These are phyloP conservation scores for Pristionchus pacificus DNA, from an alignment of 1,140 invertebrate genomes.

Conservation along the genomic window DNA sequence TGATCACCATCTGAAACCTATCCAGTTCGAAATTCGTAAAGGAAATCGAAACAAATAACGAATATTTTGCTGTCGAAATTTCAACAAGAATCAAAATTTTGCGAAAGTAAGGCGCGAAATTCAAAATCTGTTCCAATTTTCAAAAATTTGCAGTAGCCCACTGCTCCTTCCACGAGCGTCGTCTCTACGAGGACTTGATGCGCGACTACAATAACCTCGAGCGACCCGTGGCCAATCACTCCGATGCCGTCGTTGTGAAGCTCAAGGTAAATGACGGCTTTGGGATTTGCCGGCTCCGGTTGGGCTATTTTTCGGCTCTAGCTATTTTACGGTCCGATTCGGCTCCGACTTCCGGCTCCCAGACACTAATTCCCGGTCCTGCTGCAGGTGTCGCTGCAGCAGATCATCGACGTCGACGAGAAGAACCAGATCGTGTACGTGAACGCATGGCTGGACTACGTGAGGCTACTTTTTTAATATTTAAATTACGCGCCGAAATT, in stretches of 20 bases:
- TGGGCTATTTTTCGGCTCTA: too few relatives aligned
- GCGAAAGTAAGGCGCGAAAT: neutral
- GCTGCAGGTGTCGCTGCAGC: conserved; percentile 66
- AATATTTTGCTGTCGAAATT: neutral
- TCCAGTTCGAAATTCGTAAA: too few relatives aligned
- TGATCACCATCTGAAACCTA: too few relatives aligned
- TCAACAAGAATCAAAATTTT: neutral
- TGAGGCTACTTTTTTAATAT: conserved; percentile 10
- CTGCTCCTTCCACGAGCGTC: conserved; percentile 38
- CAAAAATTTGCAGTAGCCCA: neutral
- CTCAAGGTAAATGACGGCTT: conserved; percentile 42
- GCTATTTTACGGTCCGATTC: too few relatives aligned
- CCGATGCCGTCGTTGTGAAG: conserved; percentile 50
- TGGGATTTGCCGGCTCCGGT: too few relatives aligned
- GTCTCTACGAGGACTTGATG: conserved; percentile 49
- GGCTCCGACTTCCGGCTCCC: neutral
- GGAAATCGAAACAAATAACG: neutral
- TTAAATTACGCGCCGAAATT: neutral
- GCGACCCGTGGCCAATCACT: conserved; percentile 78
- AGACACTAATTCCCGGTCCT: neutral
- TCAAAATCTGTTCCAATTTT: neutral
- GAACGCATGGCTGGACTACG: conserved; percentile 57
- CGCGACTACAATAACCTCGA: conserved; percentile 85
- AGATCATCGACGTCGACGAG: conserved; percentile 96
- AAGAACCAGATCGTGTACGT: conserved; percentile 53